Evolutionary conservation across 2,797 vertebrate genomes (phyloP), one percentile per base, ranked within the genome.

Genomic region (Gouania willdenowi): DNA sequence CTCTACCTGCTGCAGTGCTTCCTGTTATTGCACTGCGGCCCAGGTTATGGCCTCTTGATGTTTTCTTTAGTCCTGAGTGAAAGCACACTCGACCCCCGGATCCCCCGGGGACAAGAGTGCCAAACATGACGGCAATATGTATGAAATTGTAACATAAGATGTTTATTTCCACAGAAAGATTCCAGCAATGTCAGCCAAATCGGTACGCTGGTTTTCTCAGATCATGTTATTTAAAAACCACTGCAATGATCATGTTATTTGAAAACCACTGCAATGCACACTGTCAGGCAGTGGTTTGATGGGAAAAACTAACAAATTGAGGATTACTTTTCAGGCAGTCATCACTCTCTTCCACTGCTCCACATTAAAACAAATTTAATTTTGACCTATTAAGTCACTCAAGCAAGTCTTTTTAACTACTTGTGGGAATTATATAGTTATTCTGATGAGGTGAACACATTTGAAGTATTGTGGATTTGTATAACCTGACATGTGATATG

Each of bases 1-100:
- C 43, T 39, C 44, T 77, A 87, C 73, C 76, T 82, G 73, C 70
- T 41, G 68, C 55, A 65, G n/a, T 44, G 34, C 53, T 77, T 76
- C 73, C 78, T 82, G 67, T 77, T 79, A 64, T 76, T 67, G 62
- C 28, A 35, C 39, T 39, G 22, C 35, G n/a, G 26, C 38, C 39
- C 45, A 33, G 35, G 45, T 48, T 53, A 31, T 15, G 25, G 41
- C 37, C 21, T 24, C 33, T 42, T 33, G 34, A 16, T 54, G 33
- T 60, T 58, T 59, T 37, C 31, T 34, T 50, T 27, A 46, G 40
- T 32, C 15, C 37, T 48, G 19, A 55, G 21, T 27, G 1, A 65
- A 40, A 60, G 38, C 24, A 47, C 28, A 18, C 33, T 22, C 18
- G 24, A 14, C 13, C 13, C 3, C 13, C 13, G 13, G 13, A 13